Percentiles rank a stretch among this genome's conserved stretches.
Conservation (phyloP, 2,113 vertebrate species). For the Neodontobutis hainanensis region DNA sequence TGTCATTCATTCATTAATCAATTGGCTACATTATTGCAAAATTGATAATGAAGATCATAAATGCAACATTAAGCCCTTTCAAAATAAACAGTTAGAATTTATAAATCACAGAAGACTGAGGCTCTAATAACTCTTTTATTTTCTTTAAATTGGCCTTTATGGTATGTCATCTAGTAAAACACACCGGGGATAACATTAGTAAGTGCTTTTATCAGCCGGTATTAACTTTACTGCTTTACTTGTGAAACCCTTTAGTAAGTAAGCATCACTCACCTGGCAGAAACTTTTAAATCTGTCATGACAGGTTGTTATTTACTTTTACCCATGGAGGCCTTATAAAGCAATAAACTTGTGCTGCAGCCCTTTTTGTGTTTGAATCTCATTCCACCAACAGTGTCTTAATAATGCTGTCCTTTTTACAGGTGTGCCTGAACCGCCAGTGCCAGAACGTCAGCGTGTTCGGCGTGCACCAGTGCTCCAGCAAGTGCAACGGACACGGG, state of each 20-base stretch:
- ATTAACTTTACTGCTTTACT: constrained; percentile 9
- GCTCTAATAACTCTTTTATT: no score
- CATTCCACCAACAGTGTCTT: constrained; percentile 5
- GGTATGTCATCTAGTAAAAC: not conserved
- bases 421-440: constrained; percentile 93
- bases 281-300: constrained; percentile 5
- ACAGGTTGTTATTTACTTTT: not conserved
- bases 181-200: not conserved
- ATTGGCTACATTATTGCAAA: no score
- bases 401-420: constrained; percentile 25
- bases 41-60: no score
- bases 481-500: constrained; percentile 88
- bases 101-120: no score
- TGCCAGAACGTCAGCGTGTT: constrained; percentile 94
- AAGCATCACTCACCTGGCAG: constrained; percentile 8
- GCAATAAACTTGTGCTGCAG: not conserved
- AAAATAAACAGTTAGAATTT: no score
- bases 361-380: constrained; percentile 1
- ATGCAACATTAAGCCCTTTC: no score
- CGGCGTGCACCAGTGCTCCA: constrained; percentile 87
- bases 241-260: constrained; percentile 10
- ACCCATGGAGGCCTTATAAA: constrained; percentile 3
- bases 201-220: constrained; percentile 5
- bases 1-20: no score
- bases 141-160: no score